phyloP scores from a whole-genome alignment of 2,888 invertebrate genomes.

The Cephonodes hylas region DNA sequence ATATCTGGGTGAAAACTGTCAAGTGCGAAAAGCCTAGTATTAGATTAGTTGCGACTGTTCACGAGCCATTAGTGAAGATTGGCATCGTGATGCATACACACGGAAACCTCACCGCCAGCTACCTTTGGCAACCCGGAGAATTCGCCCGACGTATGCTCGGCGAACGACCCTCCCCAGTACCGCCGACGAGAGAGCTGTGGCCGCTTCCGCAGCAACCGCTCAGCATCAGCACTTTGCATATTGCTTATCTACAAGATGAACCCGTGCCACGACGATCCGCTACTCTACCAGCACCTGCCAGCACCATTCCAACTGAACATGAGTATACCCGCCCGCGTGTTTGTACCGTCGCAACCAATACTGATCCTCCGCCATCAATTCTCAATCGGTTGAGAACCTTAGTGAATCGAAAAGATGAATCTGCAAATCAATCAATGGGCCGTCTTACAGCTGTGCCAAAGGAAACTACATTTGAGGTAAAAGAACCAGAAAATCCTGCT shows the following conservation, averaged over 20 bases:
- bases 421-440: slow-evolving; percentile 45
- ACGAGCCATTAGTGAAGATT: slow-evolving; percentile 57
- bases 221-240: slow-evolving; percentile 72
- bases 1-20: slow-evolving; percentile 61
- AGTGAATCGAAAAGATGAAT: slow-evolving; percentile 47
- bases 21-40: slow-evolving; percentile 72
- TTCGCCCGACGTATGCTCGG: slow-evolving; percentile 72
- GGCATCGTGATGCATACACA: slow-evolving; percentile 71
- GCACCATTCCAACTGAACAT: slow-evolving; percentile 44
- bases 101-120: slow-evolving; percentile 72
- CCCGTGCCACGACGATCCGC: slow-evolving; percentile 54
- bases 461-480: slow-evolving; percentile 54
- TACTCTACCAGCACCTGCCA: slow-evolving; percentile 59
- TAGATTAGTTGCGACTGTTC: slow-evolving; percentile 63
- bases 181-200: slow-evolving; percentile 72
- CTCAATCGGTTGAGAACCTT: slow-evolving; percentile 47
- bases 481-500: slow-evolving; percentile 54
- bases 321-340: slow-evolving; percentile 46
- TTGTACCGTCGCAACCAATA: slow-evolving; percentile 72
- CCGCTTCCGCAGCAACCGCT: slow-evolving; percentile 62
- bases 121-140: slow-evolving; percentile 76
- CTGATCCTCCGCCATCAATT: slow-evolving; percentile 62
- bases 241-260: slow-evolving; percentile 69
- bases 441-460: slow-evolving; percentile 57
- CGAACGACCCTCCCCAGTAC: slow-evolving; percentile 69